Conservation (phyloP, 2,888 invertebrate species). For the Brenthis hecate region DNA sequence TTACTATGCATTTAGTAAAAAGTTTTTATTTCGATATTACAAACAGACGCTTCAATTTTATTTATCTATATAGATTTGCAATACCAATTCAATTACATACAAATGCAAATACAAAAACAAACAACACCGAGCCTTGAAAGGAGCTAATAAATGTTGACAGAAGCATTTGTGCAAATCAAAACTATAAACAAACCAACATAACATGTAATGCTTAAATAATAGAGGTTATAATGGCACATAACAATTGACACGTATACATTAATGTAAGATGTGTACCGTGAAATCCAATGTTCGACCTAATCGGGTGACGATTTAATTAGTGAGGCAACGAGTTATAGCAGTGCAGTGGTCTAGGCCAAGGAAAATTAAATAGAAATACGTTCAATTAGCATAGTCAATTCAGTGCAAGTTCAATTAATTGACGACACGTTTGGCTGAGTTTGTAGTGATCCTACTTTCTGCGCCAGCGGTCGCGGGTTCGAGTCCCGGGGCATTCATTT, state of each 20-base stretch:
- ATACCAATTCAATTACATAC: conserved; percentile 8
- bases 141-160: conserved; percentile 23
- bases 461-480: too few species aligned
- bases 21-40: too few species aligned
- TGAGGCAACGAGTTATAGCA: conserved; percentile 6
- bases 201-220: conserved; percentile 20
- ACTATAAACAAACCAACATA: conserved; percentile 17
- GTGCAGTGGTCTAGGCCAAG: neutral
- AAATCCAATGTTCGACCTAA: conserved; percentile 1
- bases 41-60: too few species aligned
- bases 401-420: too few species aligned
- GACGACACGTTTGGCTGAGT: too few species aligned
- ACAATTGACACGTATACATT: conserved; percentile 14
- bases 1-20: too few species aligned
- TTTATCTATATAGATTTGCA: neutral
- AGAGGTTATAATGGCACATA: conserved; percentile 18
- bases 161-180: conserved; percentile 23
- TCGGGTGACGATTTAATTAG: conserved; percentile 17
- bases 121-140: conserved; percentile 24
- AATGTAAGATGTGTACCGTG: neutral
- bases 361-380: neutral
- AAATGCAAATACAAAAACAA: conserved; percentile 19
- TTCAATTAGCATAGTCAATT: neutral
- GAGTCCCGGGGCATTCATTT: too few species aligned
- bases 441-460: too few species aligned